Evolutionary conservation across 2,888 invertebrate genomes (phyloP).

Genomic region (Philereme vetulata): DNA sequence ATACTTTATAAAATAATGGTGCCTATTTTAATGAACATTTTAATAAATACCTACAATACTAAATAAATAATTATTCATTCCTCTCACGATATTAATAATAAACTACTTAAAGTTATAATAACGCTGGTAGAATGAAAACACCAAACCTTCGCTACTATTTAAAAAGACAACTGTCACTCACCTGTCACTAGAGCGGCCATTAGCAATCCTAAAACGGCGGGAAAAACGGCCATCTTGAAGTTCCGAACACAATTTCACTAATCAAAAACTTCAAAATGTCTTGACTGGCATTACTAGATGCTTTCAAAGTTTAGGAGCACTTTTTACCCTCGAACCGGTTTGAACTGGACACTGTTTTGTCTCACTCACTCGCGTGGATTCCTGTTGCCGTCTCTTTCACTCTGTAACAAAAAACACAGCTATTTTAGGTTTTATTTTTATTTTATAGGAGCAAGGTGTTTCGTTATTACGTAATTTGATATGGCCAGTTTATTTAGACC

Average conservation of each 20-base stretch:
- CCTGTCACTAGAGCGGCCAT: slow-evolving; percentile 69
- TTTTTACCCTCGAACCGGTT: slow-evolving; percentile 53
- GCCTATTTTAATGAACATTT: no score
- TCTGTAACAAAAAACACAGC: slow-evolving; percentile 74
- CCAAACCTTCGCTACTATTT: slow-evolving; percentile 9
- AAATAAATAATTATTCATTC: no score
- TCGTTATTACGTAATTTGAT: slow-evolving; percentile 41
- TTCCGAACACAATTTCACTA: slow-evolving; percentile 40
- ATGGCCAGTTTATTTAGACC: slow-evolving; percentile 25
- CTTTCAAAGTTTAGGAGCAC: slow-evolving; percentile 57
- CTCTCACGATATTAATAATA: no score
- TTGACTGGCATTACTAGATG: slow-evolving; percentile 69
- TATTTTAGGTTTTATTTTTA: slow-evolving; percentile 51
- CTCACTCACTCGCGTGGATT: slow-evolving; percentile 47
- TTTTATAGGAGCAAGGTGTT: slow-evolving; percentile 48
- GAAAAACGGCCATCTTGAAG: slow-evolving; percentile 71
- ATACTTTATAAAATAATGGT: no score
- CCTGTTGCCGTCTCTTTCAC: slow-evolving; percentile 52
- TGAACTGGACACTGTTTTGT: slow-evolving; percentile 57
- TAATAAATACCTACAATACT: no score
- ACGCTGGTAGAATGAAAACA: slow-evolving; percentile 6
- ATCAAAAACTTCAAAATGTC: slow-evolving; percentile 39
- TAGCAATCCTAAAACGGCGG: slow-evolving; percentile 74
- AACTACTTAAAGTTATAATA: neutral
- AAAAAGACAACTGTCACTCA: slow-evolving; percentile 44